phyloP scores from a whole-genome alignment of 2,113 vertebrate species.

The Cinclus mexicanus region DNA sequence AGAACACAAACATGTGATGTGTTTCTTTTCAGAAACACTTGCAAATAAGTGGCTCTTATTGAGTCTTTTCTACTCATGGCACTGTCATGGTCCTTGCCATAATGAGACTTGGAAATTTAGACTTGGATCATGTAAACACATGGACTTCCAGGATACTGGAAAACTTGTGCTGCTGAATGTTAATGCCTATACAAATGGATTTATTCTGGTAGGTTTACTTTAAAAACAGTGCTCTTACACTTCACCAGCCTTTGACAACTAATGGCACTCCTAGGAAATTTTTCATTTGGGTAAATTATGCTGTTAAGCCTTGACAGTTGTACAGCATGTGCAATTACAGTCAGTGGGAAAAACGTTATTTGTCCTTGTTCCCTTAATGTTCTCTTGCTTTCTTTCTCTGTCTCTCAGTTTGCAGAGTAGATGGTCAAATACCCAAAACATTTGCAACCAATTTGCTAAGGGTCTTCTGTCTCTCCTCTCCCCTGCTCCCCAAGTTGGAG shows the following conservation, averaged over 20 bases:
- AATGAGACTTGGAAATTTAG: not conserved
- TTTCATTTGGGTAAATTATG: not conserved
- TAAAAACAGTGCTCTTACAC: not conserved
- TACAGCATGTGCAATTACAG: not conserved
- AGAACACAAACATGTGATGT: not conserved
- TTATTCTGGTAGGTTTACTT: not conserved
- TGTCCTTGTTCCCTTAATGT: not conserved
- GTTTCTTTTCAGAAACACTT: not conserved
- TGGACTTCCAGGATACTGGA: not conserved
- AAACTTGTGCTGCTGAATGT: not conserved
- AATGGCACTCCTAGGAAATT: not conserved
- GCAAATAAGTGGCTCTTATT: not conserved
- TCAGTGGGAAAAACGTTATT: not conserved
- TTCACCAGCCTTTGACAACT: not conserved
- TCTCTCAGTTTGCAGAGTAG: not conserved
- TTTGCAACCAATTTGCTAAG: not conserved
- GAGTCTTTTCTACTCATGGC: not conserved
- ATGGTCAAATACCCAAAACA: not conserved
- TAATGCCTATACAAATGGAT: not conserved
- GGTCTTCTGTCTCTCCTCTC: not conserved
- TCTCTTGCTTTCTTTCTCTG: not conserved
- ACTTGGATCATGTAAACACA: not conserved
- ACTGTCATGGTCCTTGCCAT: not conserved
- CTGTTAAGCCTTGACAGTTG: not conserved
- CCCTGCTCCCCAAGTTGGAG: rapidly evolving